These are phyloP conservation scores for Pterostichus niger DNA, from an alignment of 2,888 invertebrate genomes.

Conservation along the genomic window DNA sequence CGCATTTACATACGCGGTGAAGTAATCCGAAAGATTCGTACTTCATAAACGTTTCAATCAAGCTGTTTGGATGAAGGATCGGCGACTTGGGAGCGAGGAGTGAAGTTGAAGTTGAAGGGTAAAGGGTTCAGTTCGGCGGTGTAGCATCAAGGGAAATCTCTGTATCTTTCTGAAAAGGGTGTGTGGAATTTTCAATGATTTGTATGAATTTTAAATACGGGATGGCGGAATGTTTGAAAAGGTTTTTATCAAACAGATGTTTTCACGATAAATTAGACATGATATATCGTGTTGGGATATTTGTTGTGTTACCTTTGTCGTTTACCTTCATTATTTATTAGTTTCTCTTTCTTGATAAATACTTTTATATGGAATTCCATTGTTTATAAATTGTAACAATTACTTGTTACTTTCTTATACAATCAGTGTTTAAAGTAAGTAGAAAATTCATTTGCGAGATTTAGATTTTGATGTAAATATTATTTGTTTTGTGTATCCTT, in stretches of 20 bases:
- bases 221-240: constrained; percentile 14
- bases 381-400: no score
- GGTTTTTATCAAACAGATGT: constrained; percentile 27
- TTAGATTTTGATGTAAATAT: no score
- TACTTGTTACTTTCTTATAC: no score
- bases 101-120: constrained; percentile 6
- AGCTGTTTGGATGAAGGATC: constrained; percentile 20
- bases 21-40: constrained; percentile 49
- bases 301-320: constrained; percentile 3
- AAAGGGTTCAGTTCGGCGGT: constrained; percentile 13
- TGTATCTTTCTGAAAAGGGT: constrained; percentile 25
- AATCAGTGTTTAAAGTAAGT: no score
- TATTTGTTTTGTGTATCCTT: no score
- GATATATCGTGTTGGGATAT: background rate
- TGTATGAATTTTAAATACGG: constrained; percentile 50
- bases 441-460: no score
- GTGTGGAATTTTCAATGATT: constrained; percentile 50
- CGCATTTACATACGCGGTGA: constrained; percentile 24
- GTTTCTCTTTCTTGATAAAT: no score
- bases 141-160: constrained; percentile 20
- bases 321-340: constrained; percentile 15
- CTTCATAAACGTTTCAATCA: constrained; percentile 59
- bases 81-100: constrained; percentile 19
- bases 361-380: no score
- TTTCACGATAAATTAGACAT: constrained; percentile 43